Evolutionary conservation across 2,797 vertebrate species (phyloP).

Genomic region (Rhyacichthys aspro): DNA sequence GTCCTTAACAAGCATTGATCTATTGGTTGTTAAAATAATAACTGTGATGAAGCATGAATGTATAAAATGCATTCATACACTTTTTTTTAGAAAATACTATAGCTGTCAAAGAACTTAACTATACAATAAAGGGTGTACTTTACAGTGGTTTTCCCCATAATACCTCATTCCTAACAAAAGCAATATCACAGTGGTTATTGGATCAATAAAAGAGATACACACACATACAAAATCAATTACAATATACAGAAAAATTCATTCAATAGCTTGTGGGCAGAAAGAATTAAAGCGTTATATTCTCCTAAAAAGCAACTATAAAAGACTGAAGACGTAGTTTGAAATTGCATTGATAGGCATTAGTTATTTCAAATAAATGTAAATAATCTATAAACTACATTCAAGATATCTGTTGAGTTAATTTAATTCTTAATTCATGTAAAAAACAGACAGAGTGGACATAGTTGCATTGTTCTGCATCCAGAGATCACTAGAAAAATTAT

Average conservation of each 20-base stretch:
- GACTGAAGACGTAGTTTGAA: conserved; percentile 27
- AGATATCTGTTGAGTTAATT: conserved; percentile 30
- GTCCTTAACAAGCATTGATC: neutral
- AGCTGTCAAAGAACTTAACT: neutral
- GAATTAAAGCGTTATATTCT: neutral
- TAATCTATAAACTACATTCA: conserved; percentile 38
- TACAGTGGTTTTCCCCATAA: conserved; percentile 40
- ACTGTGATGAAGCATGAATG: neutral
- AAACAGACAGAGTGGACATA: conserved; percentile 27
- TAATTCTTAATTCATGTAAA: conserved; percentile 24
- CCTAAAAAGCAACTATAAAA: conserved; percentile 15
- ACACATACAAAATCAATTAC: conserved; percentile 13
- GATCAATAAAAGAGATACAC: conserved; percentile 18
- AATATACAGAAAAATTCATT: conserved; percentile 8
- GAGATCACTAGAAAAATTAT: conserved; percentile 8
- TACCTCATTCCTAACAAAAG: conserved; percentile 9
- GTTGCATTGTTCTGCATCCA: conserved; percentile 63
- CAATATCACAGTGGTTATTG: conserved; percentile 12
- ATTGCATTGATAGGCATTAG: conserved; percentile 65
- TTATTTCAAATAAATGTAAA: conserved; percentile 28
- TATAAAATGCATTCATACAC: neutral
- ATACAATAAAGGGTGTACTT: neutral
- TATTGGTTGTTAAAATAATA: neutral
- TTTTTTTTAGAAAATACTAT: neutral
- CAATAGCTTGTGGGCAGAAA: neutral